Evolutionary conservation across 2,797 vertebrate species (phyloP), one percentile per base, ranked within the genome.

Genomic region (Notolabrus celidotus): DNA sequence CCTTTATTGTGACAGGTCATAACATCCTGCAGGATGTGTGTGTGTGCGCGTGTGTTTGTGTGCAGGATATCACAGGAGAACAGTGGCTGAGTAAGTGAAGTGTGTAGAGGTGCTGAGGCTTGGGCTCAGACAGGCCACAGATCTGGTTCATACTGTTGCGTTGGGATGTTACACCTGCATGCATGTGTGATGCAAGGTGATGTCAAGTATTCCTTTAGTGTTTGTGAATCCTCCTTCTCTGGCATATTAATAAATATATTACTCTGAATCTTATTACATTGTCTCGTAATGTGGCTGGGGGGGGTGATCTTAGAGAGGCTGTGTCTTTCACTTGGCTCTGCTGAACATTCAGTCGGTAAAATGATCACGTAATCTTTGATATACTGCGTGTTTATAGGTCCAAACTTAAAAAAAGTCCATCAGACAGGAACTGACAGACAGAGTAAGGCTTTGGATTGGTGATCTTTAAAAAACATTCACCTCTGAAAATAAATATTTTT

Each of bases 361-460:
- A 82, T 81, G 67, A 86, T 87, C 38, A 57, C 34, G 67, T 85
- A 75, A 74, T 93, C 92, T 93, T 92, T 90, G 90, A 92, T 90
- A 87, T 86, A 86, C 79, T 89, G 87, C 70, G 67, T 73, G 71
- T 88, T 83, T 80, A 77, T 87, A 93, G 92, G 92, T 94, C 92
- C 91, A 92, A 91, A 92, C 79, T 55, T 12, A 47, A 81, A 79
- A 79, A 79, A 75, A 58, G 51, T 87, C 90, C 87, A 78, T 86
- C 87, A 88, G 86, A 73, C 55, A 9, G 73, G 82, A 82, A 80
- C 86, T 90, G 85, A 88, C 58, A 89, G 85, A 38, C 50, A 53
- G 80, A 89, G 89, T 95, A 95, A 95, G 94, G 94, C 94, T 95
- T 95, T 94, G 93, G 93, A 94, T 93, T 86, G 91, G 91, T 92